Evolutionary conservation across 2,113 vertebrate species (phyloP).

Genomic region (Fregetta grallaria): DNA sequence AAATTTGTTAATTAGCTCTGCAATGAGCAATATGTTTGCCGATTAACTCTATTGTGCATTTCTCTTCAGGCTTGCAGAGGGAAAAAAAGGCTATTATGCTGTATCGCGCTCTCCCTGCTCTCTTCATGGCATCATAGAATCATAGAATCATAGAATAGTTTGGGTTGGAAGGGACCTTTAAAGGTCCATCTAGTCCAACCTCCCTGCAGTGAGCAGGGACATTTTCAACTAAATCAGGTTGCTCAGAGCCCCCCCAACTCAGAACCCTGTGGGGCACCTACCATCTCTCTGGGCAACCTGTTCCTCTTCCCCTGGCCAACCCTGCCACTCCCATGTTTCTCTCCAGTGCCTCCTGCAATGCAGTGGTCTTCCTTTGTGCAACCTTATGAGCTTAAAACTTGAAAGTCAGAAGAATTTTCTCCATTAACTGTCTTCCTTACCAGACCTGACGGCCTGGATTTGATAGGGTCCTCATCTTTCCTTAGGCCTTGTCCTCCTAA

Average conservation of each 20-base stretch:
- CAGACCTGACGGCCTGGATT: not conserved
- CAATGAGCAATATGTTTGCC: not conserved
- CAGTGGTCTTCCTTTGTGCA: not conserved
- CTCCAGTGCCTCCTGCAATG: not conserved
- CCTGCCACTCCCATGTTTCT: not conserved
- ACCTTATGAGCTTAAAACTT: not conserved
- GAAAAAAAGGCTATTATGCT: not conserved
- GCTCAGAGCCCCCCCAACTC: not conserved
- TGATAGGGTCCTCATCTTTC: not conserved
- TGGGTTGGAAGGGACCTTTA: not conserved
- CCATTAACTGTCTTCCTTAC: not conserved
- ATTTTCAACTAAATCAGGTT: not conserved
- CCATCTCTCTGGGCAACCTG: not conserved
- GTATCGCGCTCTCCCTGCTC: fast-evolving
- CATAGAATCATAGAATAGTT: not conserved
- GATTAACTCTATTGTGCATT: not conserved
- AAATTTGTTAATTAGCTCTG: not conserved
- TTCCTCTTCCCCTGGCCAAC: not conserved
- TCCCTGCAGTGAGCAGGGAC: not conserved
- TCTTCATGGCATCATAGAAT: no score
- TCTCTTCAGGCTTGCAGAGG: not conserved
- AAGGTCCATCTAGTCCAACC: not conserved
- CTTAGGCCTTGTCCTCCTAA: not conserved
- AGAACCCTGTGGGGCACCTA: not conserved
- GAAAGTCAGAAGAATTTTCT: not conserved